Evolutionary conservation across 2,888 invertebrate genomes (phyloP).

Genomic region (Orthonevra nobilis): DNA sequence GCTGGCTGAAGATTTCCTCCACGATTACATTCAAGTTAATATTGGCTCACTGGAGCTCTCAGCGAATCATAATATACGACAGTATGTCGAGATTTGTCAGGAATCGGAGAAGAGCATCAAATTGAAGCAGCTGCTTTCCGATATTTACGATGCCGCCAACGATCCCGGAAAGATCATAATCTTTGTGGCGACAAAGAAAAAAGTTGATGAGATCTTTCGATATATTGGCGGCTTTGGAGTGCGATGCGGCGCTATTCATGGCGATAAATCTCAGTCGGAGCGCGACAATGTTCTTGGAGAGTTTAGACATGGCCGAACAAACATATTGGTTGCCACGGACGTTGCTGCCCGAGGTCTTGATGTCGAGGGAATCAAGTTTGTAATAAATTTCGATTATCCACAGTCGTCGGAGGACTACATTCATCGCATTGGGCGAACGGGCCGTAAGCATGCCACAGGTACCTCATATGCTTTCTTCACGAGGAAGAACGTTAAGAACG

Average conservation of each 20-base stretch:
- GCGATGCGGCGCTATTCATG: slow-evolving; percentile 93
- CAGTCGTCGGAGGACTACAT: slow-evolving; percentile 97
- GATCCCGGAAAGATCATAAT: slow-evolving; percentile 91
- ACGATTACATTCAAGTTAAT: slow-evolving; percentile 93
- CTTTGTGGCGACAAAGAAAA: slow-evolving; percentile 97
- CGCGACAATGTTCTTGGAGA: slow-evolving; percentile 94
- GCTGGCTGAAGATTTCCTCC: slow-evolving; percentile 95
- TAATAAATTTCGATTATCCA: slow-evolving; percentile 97
- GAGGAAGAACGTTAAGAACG: slow-evolving; percentile 91
- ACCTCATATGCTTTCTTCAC: slow-evolving; percentile 98
- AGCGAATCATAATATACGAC: slow-evolving; percentile 94
- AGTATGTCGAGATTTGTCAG: slow-evolving; percentile 89
- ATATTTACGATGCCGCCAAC: slow-evolving; percentile 90
- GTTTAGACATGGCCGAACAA: slow-evolving; percentile 91
- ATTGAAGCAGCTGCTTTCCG: slow-evolving; percentile 76
- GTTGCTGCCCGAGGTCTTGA: slow-evolving; percentile 97
- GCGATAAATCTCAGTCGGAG: slow-evolving; percentile 96
- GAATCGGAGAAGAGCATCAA: slow-evolving; percentile 86
- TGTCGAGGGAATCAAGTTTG: slow-evolving; percentile 96
- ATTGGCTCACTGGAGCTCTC: slow-evolving; percentile 90
- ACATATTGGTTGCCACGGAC: slow-evolving; percentile 97
- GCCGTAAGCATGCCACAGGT: slow-evolving; percentile 90
- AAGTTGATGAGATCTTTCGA: slow-evolving; percentile 92
- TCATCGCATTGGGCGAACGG: slow-evolving; percentile 96
- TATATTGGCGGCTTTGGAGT: slow-evolving; percentile 91